Evolutionary conservation across 1,140 invertebrate genomes (phyloP).

Genomic region (Heliconius melpomene): DNA sequence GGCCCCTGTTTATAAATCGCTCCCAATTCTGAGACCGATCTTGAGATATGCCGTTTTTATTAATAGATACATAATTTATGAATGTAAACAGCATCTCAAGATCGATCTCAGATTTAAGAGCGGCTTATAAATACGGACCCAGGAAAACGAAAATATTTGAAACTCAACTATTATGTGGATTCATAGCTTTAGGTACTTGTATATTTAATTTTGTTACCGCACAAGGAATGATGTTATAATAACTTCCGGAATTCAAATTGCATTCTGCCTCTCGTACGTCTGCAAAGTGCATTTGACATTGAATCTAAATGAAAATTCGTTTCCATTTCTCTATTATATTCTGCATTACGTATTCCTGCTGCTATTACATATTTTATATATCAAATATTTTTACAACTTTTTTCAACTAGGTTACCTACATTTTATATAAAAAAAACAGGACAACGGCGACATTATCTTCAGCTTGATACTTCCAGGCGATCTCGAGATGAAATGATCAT

Average conservation of each 20-base stretch:
- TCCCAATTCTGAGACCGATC: no score
- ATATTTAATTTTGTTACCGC: neutral
- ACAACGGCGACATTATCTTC: no score
- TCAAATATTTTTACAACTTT: neutral
- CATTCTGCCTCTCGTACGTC: neutral
- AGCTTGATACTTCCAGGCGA: no score
- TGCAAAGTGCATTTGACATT: slow-evolving; percentile 2
- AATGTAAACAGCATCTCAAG: no score
- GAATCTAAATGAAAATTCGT: slow-evolving; percentile 8
- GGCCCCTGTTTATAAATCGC: no score
- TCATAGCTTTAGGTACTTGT: neutral
- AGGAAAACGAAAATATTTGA: no score
- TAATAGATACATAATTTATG: no score
- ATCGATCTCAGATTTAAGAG: no score
- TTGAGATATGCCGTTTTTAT: no score
- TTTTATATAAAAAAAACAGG: no score
- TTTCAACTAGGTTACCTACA: neutral
- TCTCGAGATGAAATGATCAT: no score
- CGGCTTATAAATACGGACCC: no score
- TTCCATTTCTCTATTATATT: slow-evolving; percentile 5
- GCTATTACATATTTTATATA: neutral
- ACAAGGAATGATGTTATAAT: neutral
- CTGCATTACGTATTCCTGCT: neutral
- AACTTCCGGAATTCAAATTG: slow-evolving; percentile 1
- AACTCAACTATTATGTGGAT: neutral